These are phyloP conservation scores for Cinara cedri DNA, from an alignment of 2,888 invertebrate species.

Conservation along the genomic window DNA sequence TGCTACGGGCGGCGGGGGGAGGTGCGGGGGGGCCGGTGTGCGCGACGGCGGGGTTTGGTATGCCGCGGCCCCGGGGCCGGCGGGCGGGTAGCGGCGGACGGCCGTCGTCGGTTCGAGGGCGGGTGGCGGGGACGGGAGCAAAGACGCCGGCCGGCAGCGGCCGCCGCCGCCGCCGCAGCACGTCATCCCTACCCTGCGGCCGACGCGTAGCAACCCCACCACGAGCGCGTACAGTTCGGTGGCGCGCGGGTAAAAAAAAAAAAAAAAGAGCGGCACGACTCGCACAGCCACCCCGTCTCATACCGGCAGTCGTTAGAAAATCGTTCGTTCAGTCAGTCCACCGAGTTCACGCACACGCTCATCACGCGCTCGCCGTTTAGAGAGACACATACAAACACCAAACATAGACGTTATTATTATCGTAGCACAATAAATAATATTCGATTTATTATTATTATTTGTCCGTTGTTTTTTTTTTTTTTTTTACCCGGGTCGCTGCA, in stretches of 20 bases:
- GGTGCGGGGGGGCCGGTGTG: too few species aligned
- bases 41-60: too few species aligned
- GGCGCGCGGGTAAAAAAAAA: neutral
- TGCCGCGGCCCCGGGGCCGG: too few species aligned
- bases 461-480: neutral
- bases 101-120: neutral
- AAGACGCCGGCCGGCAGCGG: conserved; percentile 56
- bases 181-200: conserved; percentile 45
- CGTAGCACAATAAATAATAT: too few species aligned
- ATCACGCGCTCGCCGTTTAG: conserved; percentile 28
- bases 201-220: conserved; percentile 34
- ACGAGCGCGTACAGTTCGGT: too few species aligned
- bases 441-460: too few species aligned
- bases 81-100: neutral
- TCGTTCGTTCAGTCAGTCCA: conserved; percentile 48
- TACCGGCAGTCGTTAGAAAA: conserved; percentile 53
- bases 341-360: conserved; percentile 51
- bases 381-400: neutral
- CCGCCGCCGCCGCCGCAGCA: conserved; percentile 29
- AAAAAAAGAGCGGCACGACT: conserved; percentile 32
- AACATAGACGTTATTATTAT: neutral
- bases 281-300: conserved; percentile 49
- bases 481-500: neutral
- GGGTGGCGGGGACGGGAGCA: conserved; percentile 8
- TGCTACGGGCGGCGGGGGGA: too few species aligned